Evolutionary conservation across 2,888 invertebrate species (phyloP).

Genomic region (Terebella lapidaria): DNA sequence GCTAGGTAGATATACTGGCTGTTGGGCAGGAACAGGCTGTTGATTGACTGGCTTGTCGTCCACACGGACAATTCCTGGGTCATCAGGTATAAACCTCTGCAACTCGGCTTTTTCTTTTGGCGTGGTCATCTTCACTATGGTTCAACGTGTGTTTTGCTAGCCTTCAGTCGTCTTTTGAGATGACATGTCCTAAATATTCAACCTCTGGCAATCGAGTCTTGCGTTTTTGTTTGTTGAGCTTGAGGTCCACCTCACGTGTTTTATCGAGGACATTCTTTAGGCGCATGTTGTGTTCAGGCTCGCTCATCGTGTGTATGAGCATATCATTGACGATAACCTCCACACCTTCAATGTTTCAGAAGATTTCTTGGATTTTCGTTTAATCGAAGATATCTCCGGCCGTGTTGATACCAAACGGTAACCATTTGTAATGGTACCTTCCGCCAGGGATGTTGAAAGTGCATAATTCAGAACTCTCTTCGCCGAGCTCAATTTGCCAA

Average conservation of each 20-base stretch:
- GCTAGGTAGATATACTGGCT: no score
- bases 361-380: not conserved
- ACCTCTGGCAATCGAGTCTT: no score
- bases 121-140: no score
- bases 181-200: no score
- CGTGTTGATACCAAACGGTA: conserved; percentile 6
- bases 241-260: conserved; percentile 3
- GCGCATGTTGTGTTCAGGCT: not conserved
- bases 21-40: no score
- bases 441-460: conserved; percentile 3
- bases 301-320: not conserved
- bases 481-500: not conserved
- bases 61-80: no score
- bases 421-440: not conserved
- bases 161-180: no score
- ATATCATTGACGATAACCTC: conserved; percentile 8
- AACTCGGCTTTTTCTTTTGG: no score
- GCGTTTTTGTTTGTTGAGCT: conserved; percentile 8
- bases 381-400: conserved; percentile 3
- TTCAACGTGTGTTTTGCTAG: no score
- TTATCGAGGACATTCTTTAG: conserved; percentile 3
- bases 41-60: no score
- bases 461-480: not conserved
- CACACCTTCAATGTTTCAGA: not conserved
- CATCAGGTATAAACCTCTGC: no score